These are phyloP conservation scores for Episyrphus balteatus DNA, from an alignment of 1,140 invertebrate genomes.

Conservation along the genomic window DNA sequence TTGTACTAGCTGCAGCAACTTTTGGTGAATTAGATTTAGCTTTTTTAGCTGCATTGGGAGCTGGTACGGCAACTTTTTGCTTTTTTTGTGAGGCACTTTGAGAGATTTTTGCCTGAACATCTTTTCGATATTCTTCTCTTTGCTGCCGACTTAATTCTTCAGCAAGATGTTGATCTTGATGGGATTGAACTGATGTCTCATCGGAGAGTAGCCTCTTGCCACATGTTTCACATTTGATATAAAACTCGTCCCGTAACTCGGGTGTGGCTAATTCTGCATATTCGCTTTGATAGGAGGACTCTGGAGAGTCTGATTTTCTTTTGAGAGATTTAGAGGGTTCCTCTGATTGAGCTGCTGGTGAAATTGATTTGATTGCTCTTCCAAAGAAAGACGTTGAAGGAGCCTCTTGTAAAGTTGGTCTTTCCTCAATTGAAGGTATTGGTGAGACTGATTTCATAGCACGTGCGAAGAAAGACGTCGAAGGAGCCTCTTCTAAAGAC, in stretches of 20 bases:
- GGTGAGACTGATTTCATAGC: too few relatives aligned
- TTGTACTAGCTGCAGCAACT: too few relatives aligned
- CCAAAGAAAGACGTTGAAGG: too few relatives aligned
- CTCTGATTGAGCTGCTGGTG: too few relatives aligned
- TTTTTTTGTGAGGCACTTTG: constrained; percentile 15
- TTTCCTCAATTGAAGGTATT: too few relatives aligned
- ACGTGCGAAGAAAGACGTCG: too few relatives aligned
- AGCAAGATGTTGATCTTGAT: constrained; percentile 51
- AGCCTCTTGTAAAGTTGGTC: too few relatives aligned
- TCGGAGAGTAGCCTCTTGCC: constrained; percentile 32
- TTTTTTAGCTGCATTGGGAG: too few relatives aligned
- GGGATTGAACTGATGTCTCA: constrained; percentile 35
- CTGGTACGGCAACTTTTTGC: neutral
- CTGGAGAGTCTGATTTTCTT: too few relatives aligned
- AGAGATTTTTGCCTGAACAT: constrained; percentile 20
- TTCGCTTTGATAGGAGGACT: constrained; percentile 8
- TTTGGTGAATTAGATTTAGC: too few relatives aligned
- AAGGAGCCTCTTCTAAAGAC: too few relatives aligned
- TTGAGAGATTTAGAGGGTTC: neutral
- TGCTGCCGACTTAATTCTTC: constrained; percentile 45
- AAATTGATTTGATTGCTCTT: too few relatives aligned
- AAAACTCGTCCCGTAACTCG: constrained; percentile 17
- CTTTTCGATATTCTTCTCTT: constrained; percentile 20
- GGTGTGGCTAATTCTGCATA: constrained; percentile 27
- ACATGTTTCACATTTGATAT: constrained; percentile 43